Evolutionary conservation across 2,888 invertebrate species (phyloP).

Genomic region (Nycteola revayana): DNA sequence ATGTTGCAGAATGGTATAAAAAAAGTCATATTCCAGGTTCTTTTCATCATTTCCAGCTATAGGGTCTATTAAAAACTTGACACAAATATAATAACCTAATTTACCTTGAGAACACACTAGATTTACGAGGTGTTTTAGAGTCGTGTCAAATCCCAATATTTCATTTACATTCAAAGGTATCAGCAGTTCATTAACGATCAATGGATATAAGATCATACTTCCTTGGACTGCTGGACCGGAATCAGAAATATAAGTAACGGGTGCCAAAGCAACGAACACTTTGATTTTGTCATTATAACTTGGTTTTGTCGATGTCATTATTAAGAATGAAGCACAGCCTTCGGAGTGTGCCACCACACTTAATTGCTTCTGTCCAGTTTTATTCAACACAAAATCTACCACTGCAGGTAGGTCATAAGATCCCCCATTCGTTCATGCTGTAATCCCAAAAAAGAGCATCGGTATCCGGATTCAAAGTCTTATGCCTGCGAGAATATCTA

Average conservation of each 20-base stretch:
- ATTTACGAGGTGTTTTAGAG: background rate
- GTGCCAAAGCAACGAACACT: slow-evolving; percentile 11
- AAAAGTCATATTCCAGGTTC: slow-evolving; percentile 3
- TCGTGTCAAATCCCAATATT: slow-evolving; percentile 11
- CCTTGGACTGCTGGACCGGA: slow-evolving; percentile 1
- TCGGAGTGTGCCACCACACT: slow-evolving; percentile 15
- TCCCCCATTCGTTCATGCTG: slow-evolving; percentile 18
- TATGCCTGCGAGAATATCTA: slow-evolving; percentile 16
- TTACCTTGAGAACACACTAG: slow-evolving; percentile 13
- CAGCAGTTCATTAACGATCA: background rate
- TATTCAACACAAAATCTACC: slow-evolving; percentile 11
- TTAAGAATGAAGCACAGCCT: slow-evolving; percentile 7
- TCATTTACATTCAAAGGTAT: slow-evolving; percentile 5
- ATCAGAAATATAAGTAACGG: slow-evolving; percentile 8
- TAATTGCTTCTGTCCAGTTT: slow-evolving; percentile 5
- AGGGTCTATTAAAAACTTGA: background rate
- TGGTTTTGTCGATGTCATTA: slow-evolving; percentile 10
- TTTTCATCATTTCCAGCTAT: slow-evolving; percentile 4
- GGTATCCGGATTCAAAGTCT: slow-evolving; percentile 9
- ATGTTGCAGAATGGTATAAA: slow-evolving; percentile 1
- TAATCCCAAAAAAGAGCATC: slow-evolving; percentile 15
- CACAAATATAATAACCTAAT: slow-evolving; percentile 13
- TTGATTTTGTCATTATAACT: slow-evolving; percentile 18
- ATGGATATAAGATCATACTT: too few species aligned
- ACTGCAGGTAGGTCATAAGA: slow-evolving; percentile 12